phyloP scores from a whole-genome alignment of 2,797 vertebrate species.

The Valencia hispanica region DNA sequence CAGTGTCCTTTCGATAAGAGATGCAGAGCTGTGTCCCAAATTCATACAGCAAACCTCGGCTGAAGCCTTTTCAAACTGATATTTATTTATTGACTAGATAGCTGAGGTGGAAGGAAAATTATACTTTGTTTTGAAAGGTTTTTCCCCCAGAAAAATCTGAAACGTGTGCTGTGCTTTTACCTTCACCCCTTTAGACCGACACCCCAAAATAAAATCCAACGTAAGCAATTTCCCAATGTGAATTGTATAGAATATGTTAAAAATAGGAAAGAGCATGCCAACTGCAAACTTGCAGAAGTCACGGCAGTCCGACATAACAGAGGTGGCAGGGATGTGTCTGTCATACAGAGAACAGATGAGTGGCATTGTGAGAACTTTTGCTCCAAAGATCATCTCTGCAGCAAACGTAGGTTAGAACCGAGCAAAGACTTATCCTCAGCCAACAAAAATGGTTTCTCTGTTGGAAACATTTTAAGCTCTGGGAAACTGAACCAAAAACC shows the following conservation, averaged over 20 bases:
- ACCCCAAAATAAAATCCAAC: neutral
- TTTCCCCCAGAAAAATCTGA: neutral
- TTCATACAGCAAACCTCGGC: neutral
- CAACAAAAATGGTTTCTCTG: neutral
- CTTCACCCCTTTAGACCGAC: neutral
- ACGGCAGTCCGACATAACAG: neutral
- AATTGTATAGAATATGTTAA: neutral
- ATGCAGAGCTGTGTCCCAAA: conserved; percentile 53
- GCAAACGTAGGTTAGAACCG: neutral
- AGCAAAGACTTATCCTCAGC: neutral
- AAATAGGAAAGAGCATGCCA: neutral
- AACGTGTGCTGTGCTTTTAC: neutral
- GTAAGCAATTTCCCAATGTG: neutral
- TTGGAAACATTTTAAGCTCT: neutral
- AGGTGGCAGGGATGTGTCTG: neutral
- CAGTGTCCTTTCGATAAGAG: conserved; percentile 36
- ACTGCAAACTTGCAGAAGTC: neutral
- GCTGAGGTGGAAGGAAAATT: neutral
- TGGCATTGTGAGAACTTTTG: neutral
- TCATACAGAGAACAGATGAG: neutral
- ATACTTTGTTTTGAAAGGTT: neutral
- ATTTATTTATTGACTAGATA: neutral
- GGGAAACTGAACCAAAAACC: neutral
- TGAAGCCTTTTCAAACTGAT: neutral
- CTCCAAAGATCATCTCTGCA: neutral